A percentile compares a stretch with the other conserved stretches of the same genome.
phyloP scores from a whole-genome alignment of 2,888 invertebrate genomes.

The Uropetala carovei region DNA sequence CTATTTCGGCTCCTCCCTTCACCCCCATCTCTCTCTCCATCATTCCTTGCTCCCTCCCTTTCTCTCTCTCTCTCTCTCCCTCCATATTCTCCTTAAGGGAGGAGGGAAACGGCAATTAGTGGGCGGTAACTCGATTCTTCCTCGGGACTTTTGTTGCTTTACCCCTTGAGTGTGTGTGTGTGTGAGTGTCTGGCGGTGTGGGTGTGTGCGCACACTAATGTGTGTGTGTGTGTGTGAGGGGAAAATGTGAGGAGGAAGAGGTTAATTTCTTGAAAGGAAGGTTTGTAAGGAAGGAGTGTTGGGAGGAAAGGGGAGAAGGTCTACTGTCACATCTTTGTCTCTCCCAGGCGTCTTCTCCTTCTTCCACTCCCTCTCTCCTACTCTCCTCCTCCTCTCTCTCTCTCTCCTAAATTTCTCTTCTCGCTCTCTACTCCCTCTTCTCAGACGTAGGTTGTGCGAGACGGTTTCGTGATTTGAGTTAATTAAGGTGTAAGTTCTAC shows the following conservation, averaged over 20 bases:
- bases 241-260: neutral
- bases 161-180: too few species aligned
- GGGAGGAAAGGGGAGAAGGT: conserved; percentile 6
- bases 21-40: neutral
- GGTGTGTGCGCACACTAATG: neutral
- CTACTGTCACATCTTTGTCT: neutral
- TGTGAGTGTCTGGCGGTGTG: too few species aligned
- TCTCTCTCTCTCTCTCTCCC: neutral
- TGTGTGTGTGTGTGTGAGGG: neutral
- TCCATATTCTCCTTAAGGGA: neutral
- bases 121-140: conserved; percentile 49
- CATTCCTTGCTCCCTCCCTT: neutral
- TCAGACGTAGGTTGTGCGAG: neutral
- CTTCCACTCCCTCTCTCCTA: neutral
- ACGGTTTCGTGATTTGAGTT: conserved; percentile 52
- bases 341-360: neutral
- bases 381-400: neutral
- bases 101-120: conserved; percentile 39
- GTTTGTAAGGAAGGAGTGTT: neutral
- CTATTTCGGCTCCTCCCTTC: neutral
- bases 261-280: conserved; percentile 31
- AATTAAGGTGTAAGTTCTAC: conserved; percentile 39
- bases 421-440: neutral
- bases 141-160: conserved; percentile 22
- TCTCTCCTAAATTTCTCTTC: neutral